Percentiles rank a stretch among this genome's conserved stretches.
Evolutionary conservation across 2,888 invertebrate genomes (phyloP).

Genomic region (Drosophila incognita): DNA sequence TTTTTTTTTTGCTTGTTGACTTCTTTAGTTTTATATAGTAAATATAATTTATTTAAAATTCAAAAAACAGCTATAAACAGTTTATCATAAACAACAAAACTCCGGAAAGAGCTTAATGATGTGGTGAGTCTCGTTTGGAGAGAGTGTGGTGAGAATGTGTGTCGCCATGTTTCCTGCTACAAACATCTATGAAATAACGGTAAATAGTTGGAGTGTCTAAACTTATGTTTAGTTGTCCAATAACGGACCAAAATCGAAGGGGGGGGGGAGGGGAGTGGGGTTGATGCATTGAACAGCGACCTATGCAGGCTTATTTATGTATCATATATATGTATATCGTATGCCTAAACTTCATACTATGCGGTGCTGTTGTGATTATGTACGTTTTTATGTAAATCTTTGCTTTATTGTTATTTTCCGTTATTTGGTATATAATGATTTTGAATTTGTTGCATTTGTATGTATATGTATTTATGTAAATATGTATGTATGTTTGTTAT

Average conservation of each 20-base stretch:
- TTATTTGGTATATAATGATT: conserved; percentile 63
- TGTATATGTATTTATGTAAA: conserved; percentile 45
- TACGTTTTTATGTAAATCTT: conserved; percentile 73
- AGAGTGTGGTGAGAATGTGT: conserved; percentile 34
- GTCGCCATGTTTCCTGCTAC: conserved; percentile 10
- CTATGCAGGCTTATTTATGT: conserved; percentile 22
- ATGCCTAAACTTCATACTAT: conserved; percentile 80
- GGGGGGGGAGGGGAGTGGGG: background rate
- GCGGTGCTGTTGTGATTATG: conserved; percentile 83
- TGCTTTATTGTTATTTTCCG: conserved; percentile 44
- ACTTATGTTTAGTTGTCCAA: conserved; percentile 21
- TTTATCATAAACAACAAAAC: conserved; percentile 77
- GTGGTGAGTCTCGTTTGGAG: conserved; percentile 28
- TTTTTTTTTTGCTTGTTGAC: conserved; percentile 25
- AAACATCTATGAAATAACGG: conserved; percentile 11
- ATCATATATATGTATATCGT: conserved; percentile 46
- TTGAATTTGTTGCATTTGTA: conserved; percentile 30
- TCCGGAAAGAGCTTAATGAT: conserved; percentile 74
- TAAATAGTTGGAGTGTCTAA: conserved; percentile 16
- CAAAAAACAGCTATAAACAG: conserved; percentile 81
- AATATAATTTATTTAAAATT: conserved; percentile 79
- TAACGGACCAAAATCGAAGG: conserved; percentile 8
- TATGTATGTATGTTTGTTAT: conserved; percentile 50
- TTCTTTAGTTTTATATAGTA: conserved; percentile 65
- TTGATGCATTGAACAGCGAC: conserved; percentile 14